Conservation (phyloP, 2,888 invertebrate genomes). For the Dermolepida albohirtum region DNA sequence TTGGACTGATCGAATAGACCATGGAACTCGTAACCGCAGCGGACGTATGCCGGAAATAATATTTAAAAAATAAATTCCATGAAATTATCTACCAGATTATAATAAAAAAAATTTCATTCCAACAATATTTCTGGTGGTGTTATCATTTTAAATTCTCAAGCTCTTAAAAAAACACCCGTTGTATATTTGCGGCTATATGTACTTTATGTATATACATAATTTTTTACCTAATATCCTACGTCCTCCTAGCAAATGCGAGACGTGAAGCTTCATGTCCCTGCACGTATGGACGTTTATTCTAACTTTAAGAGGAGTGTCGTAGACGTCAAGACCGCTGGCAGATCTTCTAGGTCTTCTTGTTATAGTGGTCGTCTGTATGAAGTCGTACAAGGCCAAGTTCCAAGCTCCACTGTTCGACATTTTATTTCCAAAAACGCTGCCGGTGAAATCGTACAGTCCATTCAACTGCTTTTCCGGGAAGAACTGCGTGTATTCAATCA, state of each 20-base stretch:
- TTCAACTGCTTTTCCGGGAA: conserved; percentile 83
- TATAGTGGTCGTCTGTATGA: conserved; percentile 75
- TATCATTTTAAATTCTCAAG: no score
- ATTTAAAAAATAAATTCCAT: no score
- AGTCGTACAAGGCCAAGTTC: conserved; percentile 79
- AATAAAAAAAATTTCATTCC: no score
- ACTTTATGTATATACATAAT: no score
- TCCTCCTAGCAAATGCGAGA: conserved; percentile 78
- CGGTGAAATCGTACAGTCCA: conserved; percentile 76
- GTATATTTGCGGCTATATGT: no score
- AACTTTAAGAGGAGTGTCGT: conserved; percentile 68
- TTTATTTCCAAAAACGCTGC: conserved; percentile 72
- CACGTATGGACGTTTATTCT: conserved; percentile 80
- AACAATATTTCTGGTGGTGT: no score
- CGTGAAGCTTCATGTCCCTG: conserved; percentile 81
- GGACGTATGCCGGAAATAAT: no score
- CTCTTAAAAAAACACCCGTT: no score
- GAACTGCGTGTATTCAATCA: conserved; percentile 81
- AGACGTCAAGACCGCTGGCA: conserved; percentile 51
- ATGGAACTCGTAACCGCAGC: no score
- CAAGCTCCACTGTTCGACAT: conserved; percentile 77
- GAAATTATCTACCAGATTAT: no score
- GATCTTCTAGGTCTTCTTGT: conserved; percentile 68
- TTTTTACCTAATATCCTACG: conserved; percentile 73
- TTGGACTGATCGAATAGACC: no score